phyloP scores from a whole-genome alignment of 2,797 vertebrate genomes.

The Pristis pectinata region DNA sequence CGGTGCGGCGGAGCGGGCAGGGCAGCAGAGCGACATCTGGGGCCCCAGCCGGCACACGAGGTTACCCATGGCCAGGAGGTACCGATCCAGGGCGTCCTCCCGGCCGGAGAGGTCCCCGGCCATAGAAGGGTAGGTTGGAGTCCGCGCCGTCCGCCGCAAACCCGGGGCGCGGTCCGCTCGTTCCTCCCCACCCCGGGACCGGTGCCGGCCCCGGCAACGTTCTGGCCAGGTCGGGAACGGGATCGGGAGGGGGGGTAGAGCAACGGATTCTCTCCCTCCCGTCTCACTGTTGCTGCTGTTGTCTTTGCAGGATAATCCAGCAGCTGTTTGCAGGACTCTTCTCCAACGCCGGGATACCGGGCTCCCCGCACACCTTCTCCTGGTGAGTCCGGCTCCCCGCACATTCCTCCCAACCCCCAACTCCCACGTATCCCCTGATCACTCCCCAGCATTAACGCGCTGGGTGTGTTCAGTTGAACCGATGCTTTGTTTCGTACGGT shows the following conservation, averaged over 20 bases:
- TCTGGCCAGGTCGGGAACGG: no score
- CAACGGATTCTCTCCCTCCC: no score
- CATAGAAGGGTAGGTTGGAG: constrained; percentile 75
- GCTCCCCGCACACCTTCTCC: constrained; percentile 77
- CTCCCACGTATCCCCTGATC: constrained; percentile 7
- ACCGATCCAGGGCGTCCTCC: constrained; percentile 76
- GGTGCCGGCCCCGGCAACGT: no score
- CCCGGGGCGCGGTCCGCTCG: no score
- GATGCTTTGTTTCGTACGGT: no score
- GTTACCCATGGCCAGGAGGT: constrained; percentile 72
- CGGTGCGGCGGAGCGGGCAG: constrained; percentile 55
- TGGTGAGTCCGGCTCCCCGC: constrained; percentile 62
- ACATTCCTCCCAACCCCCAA: neutral
- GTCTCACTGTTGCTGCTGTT: constrained; percentile 29
- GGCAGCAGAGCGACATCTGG: constrained; percentile 48
- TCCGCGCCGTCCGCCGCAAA: neutral
- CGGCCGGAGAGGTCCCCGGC: constrained; percentile 85
- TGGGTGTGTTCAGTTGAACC: no score
- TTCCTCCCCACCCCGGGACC: no score
- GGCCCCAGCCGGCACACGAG: constrained; percentile 61
- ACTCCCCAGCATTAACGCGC: no score
- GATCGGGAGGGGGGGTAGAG: no score
- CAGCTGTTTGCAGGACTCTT: constrained; percentile 77
- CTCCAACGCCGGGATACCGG: constrained; percentile 80
- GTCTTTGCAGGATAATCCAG: constrained; percentile 77